Base-by-base conservation (phyloP, 2,888 invertebrate species). In the Stenchaetothrips biformis region DNA sequence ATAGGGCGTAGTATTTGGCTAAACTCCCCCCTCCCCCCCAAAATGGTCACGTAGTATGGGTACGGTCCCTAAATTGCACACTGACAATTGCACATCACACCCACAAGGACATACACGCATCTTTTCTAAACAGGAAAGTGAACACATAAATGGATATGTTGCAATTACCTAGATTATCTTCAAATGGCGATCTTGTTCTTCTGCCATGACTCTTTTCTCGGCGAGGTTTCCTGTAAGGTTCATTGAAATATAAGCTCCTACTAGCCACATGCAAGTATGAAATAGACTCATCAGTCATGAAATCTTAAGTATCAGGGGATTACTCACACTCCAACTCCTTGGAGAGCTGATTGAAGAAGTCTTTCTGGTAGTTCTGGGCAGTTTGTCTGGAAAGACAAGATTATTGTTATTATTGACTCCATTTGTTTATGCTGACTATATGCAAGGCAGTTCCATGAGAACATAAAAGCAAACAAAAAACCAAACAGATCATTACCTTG, bases 331-430 rank as follows among this genome's bases (percentile, higher is more conserved):
- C 67, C 67, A 25, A 88, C 89, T 81, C 89, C 88, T 85, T 89
- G 87, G 62, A 90, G 86, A 47, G 89, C 89, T 80, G 87, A 89
- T 82, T 90, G 89, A 78, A 89, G 85, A 78, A 90, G 85, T 82
- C 90, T 85, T 8, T 88, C 88, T 48, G 88, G 87, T 79, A 74
- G 0, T 25, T 74, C 67, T 21, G 25, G 11, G 25, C 67, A 59
- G 59, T 59, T 74, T 9, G n/a, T 25, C 21, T 53, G 18, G 0
- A 53, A 18, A 11, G 16, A 53, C 53, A 53, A 13, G 16, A 53
- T 18, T 13, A 53, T 18, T 13, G 4, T 53, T 4, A 53, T 53
- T 53, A 0, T 53, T 13, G 16, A 53, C 53, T 1, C 6, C 4
- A 18, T 53, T 53, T 4, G 53, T 18, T 53, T 37, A 16, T 13